phyloP scores from a whole-genome alignment of 2,797 vertebrate genomes.

The Discoglossus pictus region DNA sequence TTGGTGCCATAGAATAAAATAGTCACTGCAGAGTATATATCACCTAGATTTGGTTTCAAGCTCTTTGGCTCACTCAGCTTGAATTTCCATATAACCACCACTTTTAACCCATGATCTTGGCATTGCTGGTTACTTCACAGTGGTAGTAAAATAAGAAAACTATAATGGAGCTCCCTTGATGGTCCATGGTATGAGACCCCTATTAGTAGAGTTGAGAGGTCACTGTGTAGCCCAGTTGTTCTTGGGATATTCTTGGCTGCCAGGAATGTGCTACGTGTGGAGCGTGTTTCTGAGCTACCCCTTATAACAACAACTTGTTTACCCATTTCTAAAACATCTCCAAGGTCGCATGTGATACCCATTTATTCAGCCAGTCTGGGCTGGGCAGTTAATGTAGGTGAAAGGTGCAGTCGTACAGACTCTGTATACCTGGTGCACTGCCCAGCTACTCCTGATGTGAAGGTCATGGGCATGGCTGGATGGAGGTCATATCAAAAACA shows the following conservation, averaged over 20 bases:
- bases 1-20: no score
- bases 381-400: constrained; percentile 10
- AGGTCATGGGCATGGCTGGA: no score
- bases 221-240: constrained; percentile 17
- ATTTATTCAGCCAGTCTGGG: neutral
- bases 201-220: neutral
- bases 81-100: no score
- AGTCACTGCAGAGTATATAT: no score
- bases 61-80: no score
- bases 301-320: constrained; percentile 30
- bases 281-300: neutral
- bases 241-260: constrained; percentile 4
- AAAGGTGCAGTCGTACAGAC: constrained; percentile 21
- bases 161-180: no score
- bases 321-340: neutral
- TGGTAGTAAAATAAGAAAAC: no score
- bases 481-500: no score
- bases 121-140: no score
- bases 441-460: neutral
- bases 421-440: neutral
- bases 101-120: no score
- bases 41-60: no score
- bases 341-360: constrained; percentile 23
- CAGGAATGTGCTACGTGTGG: neutral
- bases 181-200: neutral